phyloP scores from a whole-genome alignment of 2,888 invertebrate species.

The Clistopyga incitator region DNA sequence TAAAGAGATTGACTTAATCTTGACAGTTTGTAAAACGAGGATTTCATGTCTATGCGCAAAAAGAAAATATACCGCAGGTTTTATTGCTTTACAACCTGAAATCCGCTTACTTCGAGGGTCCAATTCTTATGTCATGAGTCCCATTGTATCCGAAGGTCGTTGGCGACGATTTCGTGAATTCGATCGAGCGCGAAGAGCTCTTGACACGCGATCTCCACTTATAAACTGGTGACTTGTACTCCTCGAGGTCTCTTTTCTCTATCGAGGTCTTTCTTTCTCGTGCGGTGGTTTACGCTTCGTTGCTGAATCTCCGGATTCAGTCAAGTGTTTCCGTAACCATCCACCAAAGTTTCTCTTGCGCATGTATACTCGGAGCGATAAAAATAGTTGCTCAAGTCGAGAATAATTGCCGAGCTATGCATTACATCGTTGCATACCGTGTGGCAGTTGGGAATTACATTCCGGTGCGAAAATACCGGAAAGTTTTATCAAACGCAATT shows the following conservation, averaged over 20 bases:
- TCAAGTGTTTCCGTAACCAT: constrained; percentile 60
- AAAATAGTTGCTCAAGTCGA: constrained; percentile 51
- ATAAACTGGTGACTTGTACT: constrained; percentile 47
- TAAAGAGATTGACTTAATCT: no score
- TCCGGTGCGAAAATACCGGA: constrained; percentile 6
- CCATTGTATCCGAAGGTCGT: constrained; percentile 47
- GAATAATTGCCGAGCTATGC: constrained; percentile 37
- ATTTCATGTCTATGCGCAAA: neutral
- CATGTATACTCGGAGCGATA: neutral
- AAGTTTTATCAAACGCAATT: neutral
- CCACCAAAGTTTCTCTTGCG: constrained; percentile 63
- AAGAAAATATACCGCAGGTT: constrained; percentile 3
- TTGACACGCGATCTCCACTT: constrained; percentile 46
- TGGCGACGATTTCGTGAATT: constrained; percentile 57
- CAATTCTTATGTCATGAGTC: constrained; percentile 14
- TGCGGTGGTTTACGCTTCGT: constrained; percentile 59
- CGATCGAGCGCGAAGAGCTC: constrained; percentile 64
- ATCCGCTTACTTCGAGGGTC: constrained; percentile 30
- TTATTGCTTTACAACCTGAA: constrained; percentile 18
- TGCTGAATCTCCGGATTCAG: constrained; percentile 59
- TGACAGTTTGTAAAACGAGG: no score
- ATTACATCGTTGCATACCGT: constrained; percentile 26
- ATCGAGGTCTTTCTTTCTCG: constrained; percentile 23
- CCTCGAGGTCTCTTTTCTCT: constrained; percentile 49
- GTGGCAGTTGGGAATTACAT: constrained; percentile 1